Percentiles rank a stretch among this genome's conserved stretches.
Evolutionary conservation across 2,113 vertebrate species (phyloP).

Genomic region (Danionella cerebrum): DNA sequence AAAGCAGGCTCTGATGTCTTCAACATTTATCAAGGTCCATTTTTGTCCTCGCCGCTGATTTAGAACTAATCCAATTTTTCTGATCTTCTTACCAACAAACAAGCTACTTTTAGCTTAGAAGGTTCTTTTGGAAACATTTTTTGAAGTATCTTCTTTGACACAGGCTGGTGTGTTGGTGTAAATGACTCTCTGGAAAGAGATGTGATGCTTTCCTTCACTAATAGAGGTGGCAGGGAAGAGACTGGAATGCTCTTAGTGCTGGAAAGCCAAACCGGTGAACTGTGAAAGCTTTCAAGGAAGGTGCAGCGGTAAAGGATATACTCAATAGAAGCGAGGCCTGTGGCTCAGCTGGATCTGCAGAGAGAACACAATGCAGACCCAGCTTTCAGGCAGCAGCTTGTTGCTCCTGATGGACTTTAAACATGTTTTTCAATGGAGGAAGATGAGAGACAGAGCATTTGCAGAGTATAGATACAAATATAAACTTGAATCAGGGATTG

Average conservation of each 20-base stretch:
- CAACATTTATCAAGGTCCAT: background rate
- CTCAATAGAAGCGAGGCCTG: slow-evolving; percentile 3
- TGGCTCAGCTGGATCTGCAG: background rate
- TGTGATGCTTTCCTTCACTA: background rate
- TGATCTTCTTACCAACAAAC: background rate
- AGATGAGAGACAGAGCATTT: background rate
- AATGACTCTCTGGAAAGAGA: slow-evolving; percentile 1
- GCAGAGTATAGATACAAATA: background rate
- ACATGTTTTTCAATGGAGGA: slow-evolving; percentile 3
- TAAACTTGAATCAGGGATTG: slow-evolving; percentile 9
- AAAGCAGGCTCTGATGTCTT: no score
- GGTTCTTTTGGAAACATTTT: background rate
- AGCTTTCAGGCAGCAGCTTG: background rate
- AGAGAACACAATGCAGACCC: background rate
- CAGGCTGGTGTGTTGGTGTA: background rate
- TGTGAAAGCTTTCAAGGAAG: slow-evolving; percentile 19
- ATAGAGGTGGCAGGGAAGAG: slow-evolving; percentile 5
- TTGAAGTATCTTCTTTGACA: background rate
- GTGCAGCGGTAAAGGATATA: background rate
- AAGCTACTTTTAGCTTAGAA: background rate
- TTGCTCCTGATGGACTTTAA: slow-evolving; percentile 25
- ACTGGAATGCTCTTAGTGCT: background rate
- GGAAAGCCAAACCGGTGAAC: slow-evolving; percentile 12
- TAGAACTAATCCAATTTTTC: background rate
- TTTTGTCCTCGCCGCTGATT: no score